A percentile compares a stretch with the other conserved stretches of the same genome.
These are phyloP conservation scores for Laothoe populi DNA, from an alignment of 2,888 invertebrate species.

Conservation along the genomic window DNA sequence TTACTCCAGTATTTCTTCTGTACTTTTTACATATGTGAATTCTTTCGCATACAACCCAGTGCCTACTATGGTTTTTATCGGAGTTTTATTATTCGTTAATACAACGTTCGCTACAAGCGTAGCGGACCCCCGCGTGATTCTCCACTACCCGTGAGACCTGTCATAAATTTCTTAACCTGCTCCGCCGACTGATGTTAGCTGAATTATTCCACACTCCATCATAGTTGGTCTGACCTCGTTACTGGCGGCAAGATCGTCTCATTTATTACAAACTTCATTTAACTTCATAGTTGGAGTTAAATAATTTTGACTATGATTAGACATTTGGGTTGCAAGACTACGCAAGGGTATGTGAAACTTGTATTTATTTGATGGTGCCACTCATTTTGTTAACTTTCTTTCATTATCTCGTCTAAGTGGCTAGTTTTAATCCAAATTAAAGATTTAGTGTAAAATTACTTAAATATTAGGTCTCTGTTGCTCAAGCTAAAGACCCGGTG, in stretches of 20 bases:
- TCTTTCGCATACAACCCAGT: no score
- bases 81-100: no score
- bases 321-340: background rate
- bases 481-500: no score
- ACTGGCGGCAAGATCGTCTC: slow-evolving; percentile 4
- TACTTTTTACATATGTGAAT: no score
- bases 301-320: slow-evolving; percentile 14
- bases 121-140: background rate
- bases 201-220: slow-evolving; percentile 18
- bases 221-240: slow-evolving; percentile 21
- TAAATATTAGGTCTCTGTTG: no score
- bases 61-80: no score
- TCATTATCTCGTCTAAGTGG: no score
- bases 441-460: no score
- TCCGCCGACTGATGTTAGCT: slow-evolving; percentile 15
- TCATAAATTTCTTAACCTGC: slow-evolving; percentile 20
- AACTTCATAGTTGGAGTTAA: slow-evolving; percentile 21
- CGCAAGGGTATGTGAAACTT: background rate
- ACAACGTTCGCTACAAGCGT: background rate
- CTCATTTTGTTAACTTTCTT: background rate
- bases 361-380: background rate
- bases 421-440: no score
- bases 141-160: background rate
- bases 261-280: slow-evolving; percentile 18
- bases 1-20: no score